These are phyloP conservation scores for Penaeus monodon DNA, from an alignment of 2,888 invertebrate species.

Conservation along the genomic window DNA sequence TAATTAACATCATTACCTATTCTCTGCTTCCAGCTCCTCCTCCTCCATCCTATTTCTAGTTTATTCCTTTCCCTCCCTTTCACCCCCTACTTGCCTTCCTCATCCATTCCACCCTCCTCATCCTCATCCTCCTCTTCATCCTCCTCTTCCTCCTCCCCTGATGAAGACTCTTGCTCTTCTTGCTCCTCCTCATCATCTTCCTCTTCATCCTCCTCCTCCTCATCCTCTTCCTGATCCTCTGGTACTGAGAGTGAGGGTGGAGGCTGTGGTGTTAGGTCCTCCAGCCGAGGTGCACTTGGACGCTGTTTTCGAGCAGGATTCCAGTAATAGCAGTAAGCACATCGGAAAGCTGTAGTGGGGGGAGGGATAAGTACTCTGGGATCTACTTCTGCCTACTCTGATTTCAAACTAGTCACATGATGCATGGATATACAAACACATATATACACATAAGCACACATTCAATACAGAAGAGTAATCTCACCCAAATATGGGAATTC, in stretches of 20 bases:
- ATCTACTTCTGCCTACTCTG: neutral
- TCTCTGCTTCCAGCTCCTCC: neutral
- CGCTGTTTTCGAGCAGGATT: slow-evolving; percentile 91
- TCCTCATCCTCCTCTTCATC: slow-evolving; percentile 31
- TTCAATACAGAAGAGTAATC: neutral
- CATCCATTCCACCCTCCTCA: slow-evolving; percentile 16
- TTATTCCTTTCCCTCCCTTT: neutral
- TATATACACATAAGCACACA: slow-evolving; percentile 3
- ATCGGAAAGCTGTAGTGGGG: slow-evolving; percentile 80
- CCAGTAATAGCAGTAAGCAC: slow-evolving; percentile 88
- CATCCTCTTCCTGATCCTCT: slow-evolving; percentile 37
- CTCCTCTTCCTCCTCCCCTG: slow-evolving; percentile 48
- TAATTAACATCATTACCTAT: no score
- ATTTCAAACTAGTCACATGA: slow-evolving; percentile 13
- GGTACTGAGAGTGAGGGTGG: slow-evolving; percentile 40
- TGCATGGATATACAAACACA: slow-evolving; percentile 6
- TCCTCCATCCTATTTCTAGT: neutral
- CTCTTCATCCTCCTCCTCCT: slow-evolving; percentile 33
- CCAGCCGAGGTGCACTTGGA: slow-evolving; percentile 79
- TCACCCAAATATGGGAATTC: slow-evolving; percentile 79
- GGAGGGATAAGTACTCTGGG: neutral
- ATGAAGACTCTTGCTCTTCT: slow-evolving; percentile 46
- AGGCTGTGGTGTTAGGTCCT: slow-evolving; percentile 59
- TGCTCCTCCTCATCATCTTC: slow-evolving; percentile 49
- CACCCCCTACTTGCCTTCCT: slow-evolving; percentile 30